phyloP scores from a whole-genome alignment of 2,113 vertebrate genomes.

The Perca schrenkii region DNA sequence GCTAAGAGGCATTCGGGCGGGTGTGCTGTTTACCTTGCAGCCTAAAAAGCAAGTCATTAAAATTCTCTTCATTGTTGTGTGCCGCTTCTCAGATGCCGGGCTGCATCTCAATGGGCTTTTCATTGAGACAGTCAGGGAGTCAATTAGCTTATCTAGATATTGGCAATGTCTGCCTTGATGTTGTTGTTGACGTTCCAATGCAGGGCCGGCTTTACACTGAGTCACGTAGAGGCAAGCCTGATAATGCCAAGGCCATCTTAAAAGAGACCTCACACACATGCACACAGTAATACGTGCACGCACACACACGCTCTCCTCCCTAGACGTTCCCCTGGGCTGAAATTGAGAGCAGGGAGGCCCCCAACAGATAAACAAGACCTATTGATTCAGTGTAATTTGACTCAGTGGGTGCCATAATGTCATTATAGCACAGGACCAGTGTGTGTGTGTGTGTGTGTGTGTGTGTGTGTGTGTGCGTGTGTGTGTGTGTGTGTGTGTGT shows the following conservation, averaged over 20 bases:
- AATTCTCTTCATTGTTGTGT: constrained; percentile 74
- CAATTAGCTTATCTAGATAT: constrained; percentile 73
- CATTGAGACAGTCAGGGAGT: constrained; percentile 69
- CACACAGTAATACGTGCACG: not conserved
- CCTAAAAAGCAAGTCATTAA: constrained; percentile 68
- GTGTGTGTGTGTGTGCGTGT: constrained; percentile 29
- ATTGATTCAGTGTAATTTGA: constrained; percentile 81
- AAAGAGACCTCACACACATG: constrained; percentile 43
- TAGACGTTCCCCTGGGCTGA: constrained; percentile 54
- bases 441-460: constrained; percentile 43
- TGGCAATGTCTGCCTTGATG: constrained; percentile 58
- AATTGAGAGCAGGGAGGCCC: constrained; percentile 65
- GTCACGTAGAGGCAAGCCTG: constrained; percentile 16
- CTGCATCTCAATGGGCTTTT: constrained; percentile 73
- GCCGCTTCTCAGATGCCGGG: constrained; percentile 38
- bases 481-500: constrained; percentile 37
- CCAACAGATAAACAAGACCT: constrained; percentile 78
- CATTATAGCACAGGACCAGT: constrained; percentile 64
- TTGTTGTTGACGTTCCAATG: constrained; percentile 18
- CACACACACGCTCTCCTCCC: not conserved
- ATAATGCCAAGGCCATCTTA: constrained; percentile 38
- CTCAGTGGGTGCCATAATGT: constrained; percentile 70
- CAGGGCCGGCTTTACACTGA: constrained; percentile 13
- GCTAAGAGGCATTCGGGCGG: constrained; percentile 47
- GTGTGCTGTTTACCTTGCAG: constrained; percentile 71